Conservation (phyloP, 2,113 vertebrate genomes). For the Eubucco bourcierii region DNA sequence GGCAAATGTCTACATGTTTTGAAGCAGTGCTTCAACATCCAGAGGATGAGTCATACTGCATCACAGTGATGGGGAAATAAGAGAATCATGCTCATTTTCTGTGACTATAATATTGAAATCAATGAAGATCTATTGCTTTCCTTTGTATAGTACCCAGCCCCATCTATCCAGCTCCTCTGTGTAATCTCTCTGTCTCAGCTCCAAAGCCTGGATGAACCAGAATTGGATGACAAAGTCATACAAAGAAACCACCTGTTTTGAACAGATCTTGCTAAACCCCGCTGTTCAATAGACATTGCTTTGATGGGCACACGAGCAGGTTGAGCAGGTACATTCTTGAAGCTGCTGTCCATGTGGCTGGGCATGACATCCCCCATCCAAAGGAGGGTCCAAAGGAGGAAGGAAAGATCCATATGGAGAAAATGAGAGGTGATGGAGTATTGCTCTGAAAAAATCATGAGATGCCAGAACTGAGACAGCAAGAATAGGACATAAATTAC, state of each 20-base stretch:
- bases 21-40: not conserved
- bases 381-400: not conserved
- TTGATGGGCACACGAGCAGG: fast-evolving
- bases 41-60: not conserved
- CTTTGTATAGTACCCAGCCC: not conserved
- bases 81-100: fast-evolving
- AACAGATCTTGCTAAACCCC: not conserved
- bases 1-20: not conserved
- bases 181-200: not conserved
- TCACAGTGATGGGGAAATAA: too few relatives aligned
- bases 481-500: not conserved
- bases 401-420: fast-evolving
- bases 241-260: not conserved
- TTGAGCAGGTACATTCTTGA: fast-evolving
- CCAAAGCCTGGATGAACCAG: not conserved
- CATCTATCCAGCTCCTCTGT: not conserved
- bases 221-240: not conserved
- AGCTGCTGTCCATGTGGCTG: fast-evolving
- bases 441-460: not conserved
- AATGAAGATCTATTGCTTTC: not conserved
- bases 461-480: not conserved
- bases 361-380: fast-evolving
- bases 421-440: not conserved
- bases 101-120: not conserved
- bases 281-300: not conserved